phyloP scores from a whole-genome alignment of 2,888 invertebrate species.

The Cheilosia vulpina region DNA sequence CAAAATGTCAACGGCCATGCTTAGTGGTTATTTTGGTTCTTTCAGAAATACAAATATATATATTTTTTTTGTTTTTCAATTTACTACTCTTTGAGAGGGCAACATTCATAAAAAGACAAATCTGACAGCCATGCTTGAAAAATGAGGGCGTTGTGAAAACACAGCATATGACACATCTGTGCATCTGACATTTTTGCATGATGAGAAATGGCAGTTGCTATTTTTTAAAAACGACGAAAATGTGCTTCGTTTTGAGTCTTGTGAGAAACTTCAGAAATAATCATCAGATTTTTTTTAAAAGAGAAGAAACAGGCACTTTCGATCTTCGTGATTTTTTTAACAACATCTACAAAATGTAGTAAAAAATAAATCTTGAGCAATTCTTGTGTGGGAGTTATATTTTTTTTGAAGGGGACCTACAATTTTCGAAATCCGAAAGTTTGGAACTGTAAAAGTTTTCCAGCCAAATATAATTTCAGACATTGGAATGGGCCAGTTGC shows the following conservation, averaged over 20 bases:
- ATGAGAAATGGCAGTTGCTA: constrained; percentile 10
- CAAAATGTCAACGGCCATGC: constrained; percentile 31
- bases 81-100: constrained; percentile 14
- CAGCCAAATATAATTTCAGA: too few species aligned
- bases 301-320: too few species aligned
- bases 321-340: too few species aligned
- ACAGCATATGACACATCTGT: constrained; percentile 33
- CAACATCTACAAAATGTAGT: too few species aligned
- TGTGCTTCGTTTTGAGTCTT: constrained; percentile 22
- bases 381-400: too few species aligned
- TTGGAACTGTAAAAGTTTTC: too few species aligned
- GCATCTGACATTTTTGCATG: constrained; percentile 7
- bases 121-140: constrained; percentile 48
- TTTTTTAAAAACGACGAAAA: constrained; percentile 1
- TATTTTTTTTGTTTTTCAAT: neutral
- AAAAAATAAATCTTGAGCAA: too few species aligned
- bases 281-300: too few species aligned
- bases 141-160: constrained; percentile 57
- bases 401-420: too few species aligned
- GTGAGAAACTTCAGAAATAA: too few species aligned
- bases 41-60: neutral
- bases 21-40: neutral
- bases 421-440: too few species aligned
- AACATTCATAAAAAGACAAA: constrained; percentile 7
- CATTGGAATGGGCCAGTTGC: too few species aligned